Evolutionary conservation across 2,797 vertebrate genomes (phyloP).

Genomic region (Pogoniulus pusillus): DNA sequence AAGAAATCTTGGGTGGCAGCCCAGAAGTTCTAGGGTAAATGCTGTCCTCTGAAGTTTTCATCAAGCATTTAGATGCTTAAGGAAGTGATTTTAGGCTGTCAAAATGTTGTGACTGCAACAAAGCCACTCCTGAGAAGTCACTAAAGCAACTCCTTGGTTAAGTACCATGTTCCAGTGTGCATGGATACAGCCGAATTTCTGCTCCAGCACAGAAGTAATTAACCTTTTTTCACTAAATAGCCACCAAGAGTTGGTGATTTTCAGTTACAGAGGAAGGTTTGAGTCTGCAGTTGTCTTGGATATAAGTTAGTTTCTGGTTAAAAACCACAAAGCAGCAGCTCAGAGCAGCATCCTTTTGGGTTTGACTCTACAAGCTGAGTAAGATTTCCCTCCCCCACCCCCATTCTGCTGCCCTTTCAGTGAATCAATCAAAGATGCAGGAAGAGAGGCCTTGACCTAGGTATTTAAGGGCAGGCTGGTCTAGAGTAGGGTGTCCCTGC

Average conservation of each 20-base stretch:
- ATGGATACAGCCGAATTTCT: not conserved
- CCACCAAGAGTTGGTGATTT: not conserved
- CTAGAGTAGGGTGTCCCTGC: too few species aligned
- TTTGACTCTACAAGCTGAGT: not conserved
- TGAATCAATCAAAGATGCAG: accelerated
- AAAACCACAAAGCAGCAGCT: not conserved
- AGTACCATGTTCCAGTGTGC: not conserved
- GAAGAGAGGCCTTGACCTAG: not conserved
- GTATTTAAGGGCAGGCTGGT: too few species aligned
- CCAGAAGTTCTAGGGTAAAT: not conserved
- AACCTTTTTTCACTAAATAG: not conserved
- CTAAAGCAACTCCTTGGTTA: not conserved
- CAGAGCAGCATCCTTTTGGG: accelerated
- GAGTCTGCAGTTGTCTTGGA: not conserved
- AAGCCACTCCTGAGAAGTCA: not conserved
- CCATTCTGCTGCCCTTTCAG: not conserved
- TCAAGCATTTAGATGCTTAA: not conserved
- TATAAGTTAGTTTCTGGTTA: not conserved
- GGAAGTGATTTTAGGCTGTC: not conserved
- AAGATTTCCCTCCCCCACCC: not conserved
- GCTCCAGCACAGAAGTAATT: not conserved
- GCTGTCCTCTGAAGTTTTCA: not conserved
- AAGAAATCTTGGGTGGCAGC: not conserved
- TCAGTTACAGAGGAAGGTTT: not conserved
- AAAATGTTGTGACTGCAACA: not conserved